Percentiles rank a stretch among this genome's conserved stretches.
These are phyloP conservation scores for Arenaria interpres DNA, from an alignment of 2,113 vertebrate genomes.

Conservation along the genomic window DNA sequence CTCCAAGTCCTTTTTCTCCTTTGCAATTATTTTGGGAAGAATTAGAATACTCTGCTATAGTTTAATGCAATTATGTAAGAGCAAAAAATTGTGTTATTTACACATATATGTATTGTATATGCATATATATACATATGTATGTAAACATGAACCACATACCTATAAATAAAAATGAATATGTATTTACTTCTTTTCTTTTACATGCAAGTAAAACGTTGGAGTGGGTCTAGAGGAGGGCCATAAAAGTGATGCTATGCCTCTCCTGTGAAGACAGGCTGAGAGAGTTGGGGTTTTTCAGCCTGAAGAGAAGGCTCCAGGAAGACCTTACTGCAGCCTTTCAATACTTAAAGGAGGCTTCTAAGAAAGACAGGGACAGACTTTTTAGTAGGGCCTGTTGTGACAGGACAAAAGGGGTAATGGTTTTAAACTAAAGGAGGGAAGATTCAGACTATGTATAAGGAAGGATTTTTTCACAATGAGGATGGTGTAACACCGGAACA, in stretches of 20 bases:
- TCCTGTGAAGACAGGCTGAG: not conserved
- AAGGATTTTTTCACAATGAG: not conserved
- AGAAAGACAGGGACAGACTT: not conserved
- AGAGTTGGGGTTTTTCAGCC: not conserved
- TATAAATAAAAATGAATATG: not conserved
- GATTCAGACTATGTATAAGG: not conserved
- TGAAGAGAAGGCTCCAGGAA: not conserved
- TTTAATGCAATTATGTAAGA: not conserved
- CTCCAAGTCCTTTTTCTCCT: not conserved
- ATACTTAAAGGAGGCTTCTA: not conserved
- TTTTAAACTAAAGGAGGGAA: not conserved
- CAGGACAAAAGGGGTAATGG: fast-evolving
- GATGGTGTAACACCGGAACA: not conserved
- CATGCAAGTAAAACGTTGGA: not conserved
- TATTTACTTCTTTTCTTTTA: not conserved
- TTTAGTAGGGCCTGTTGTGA: not conserved
- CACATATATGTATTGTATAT: not conserved
- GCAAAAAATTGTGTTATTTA: not conserved
- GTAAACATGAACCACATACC: not conserved
- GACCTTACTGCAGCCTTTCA: not conserved
- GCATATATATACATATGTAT: not conserved
- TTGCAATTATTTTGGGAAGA: not conserved
- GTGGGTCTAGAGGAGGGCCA: fast-evolving
- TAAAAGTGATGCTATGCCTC: not conserved
- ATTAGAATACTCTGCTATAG: not conserved